phyloP scores from a whole-genome alignment of 2,113 vertebrate genomes.

The Lipophrys pholis region DNA sequence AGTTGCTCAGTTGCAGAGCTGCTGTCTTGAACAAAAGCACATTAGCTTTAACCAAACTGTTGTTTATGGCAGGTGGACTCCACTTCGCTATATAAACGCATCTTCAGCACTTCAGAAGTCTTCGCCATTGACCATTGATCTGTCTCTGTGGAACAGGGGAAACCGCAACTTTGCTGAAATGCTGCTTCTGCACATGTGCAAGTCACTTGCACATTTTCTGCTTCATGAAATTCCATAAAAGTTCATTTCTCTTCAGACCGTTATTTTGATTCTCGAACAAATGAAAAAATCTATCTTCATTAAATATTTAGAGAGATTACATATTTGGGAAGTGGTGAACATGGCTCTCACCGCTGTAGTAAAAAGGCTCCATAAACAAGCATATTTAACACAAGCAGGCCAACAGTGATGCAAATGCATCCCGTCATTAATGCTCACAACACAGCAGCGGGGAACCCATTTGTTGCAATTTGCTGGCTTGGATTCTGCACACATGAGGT shows the following conservation, averaged over 20 bases:
- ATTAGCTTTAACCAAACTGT: too few species aligned
- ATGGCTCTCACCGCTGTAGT: neutral
- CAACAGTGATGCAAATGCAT: constrained; percentile 37
- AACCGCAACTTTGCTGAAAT: too few species aligned
- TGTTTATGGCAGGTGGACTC: too few species aligned
- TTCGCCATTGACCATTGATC: too few species aligned
- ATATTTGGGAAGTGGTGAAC: constrained; percentile 42
- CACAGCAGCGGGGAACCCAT: constrained; percentile 28
- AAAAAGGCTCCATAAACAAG: constrained; percentile 24
- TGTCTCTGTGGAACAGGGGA: too few species aligned
- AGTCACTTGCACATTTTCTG: too few species aligned
- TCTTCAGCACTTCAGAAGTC: too few species aligned
- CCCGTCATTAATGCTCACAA: constrained; percentile 27
- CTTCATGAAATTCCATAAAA: constrained; percentile 18
- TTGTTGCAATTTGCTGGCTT: constrained; percentile 34
- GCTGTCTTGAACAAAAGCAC: too few species aligned
- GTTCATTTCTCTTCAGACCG: constrained; percentile 10
- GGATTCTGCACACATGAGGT: constrained; percentile 14
- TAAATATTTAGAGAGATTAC: constrained; percentile 59
- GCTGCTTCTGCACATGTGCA: too few species aligned
- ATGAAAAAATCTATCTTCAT: constrained; percentile 46
- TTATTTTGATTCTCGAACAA: constrained; percentile 6
- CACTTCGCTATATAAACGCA: too few species aligned
- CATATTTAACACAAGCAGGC: constrained; percentile 26
- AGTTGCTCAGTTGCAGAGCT: too few species aligned